These are phyloP conservation scores for Torymus tubicola DNA, from an alignment of 2,888 invertebrate genomes.

Conservation along the genomic window DNA sequence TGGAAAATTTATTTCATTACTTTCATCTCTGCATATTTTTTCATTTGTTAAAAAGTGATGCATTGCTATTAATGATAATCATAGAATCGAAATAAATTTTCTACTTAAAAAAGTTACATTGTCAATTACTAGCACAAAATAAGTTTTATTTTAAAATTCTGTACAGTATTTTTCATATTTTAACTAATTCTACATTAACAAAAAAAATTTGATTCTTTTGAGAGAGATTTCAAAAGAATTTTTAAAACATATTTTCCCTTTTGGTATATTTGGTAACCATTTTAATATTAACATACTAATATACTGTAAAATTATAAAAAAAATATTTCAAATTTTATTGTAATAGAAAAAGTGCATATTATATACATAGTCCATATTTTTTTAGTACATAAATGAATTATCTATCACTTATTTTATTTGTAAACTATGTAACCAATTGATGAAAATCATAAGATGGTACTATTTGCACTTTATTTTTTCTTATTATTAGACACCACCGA, in stretches of 20 bases:
- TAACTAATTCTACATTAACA: constrained; percentile 17
- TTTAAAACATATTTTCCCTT: constrained; percentile 5
- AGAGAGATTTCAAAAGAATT: neutral
- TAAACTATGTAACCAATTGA: no score
- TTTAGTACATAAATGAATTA: no score
- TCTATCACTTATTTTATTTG: no score
- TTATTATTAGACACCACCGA: no score
- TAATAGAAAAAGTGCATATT: neutral
- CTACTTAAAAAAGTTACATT: constrained; percentile 38
- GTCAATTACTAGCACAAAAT: constrained; percentile 41
- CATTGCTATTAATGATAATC: constrained; percentile 12
- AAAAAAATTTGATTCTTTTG: constrained; percentile 1
- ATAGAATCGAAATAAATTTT: constrained; percentile 48
- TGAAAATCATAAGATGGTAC: no score
- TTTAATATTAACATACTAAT: constrained; percentile 8
- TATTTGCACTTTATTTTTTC: no score
- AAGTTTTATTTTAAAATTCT: constrained; percentile 32
- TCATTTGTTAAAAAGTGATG: neutral
- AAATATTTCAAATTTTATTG: constrained; percentile 1
- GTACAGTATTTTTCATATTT: constrained; percentile 39
- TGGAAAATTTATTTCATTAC: constrained; percentile 51
- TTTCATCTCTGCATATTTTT: constrained; percentile 6
- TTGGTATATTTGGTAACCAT: constrained; percentile 16
- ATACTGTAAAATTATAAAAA: constrained; percentile 19
- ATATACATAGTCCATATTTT: no score